Evolutionary conservation across 2,113 vertebrate species (phyloP).

Genomic region (Donacobius atricapilla): DNA sequence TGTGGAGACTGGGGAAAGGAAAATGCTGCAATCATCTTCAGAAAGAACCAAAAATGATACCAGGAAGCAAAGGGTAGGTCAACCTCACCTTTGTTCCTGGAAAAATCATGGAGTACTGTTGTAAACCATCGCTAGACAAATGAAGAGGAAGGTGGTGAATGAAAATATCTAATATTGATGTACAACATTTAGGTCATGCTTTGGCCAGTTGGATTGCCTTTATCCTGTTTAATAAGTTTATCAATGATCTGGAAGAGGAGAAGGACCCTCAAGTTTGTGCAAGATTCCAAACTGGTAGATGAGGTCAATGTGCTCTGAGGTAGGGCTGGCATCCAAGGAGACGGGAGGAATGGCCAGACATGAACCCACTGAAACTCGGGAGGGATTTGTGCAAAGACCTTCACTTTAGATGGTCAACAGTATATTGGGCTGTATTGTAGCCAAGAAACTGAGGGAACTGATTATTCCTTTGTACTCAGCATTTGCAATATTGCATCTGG

Average conservation of each 20-base stretch:
- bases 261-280: neutral
- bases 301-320: neutral
- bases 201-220: neutral
- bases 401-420: neutral
- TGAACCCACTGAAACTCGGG: neutral
- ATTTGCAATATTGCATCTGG: neutral
- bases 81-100: neutral
- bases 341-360: neutral
- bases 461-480: neutral
- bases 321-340: neutral
- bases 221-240: neutral
- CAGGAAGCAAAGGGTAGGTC: neutral
- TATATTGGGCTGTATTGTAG: neutral
- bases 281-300: neutral
- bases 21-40: neutral
- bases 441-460: neutral
- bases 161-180: neutral
- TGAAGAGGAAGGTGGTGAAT: neutral
- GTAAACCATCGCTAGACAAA: neutral
- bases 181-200: neutral
- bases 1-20: neutral
- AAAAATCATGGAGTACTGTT: neutral
- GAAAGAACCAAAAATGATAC: neutral
- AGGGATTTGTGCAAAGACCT: neutral
- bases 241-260: neutral